Percentiles rank a stretch among this genome's conserved stretches.
phyloP scores from a whole-genome alignment of 2,113 vertebrate species.

The Cyprinodon variegatus region DNA sequence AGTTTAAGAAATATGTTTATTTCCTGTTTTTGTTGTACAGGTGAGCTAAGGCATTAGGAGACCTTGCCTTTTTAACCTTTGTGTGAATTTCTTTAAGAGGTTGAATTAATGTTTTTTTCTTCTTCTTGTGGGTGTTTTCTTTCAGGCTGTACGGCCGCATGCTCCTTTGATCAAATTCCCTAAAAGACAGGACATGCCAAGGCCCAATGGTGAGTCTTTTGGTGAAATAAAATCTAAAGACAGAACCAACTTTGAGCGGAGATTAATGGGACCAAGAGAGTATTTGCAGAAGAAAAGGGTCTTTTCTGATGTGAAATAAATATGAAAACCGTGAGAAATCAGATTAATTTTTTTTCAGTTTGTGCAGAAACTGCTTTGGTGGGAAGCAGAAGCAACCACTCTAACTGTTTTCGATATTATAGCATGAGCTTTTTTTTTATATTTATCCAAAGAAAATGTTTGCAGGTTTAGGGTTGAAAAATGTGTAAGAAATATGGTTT shows the following conservation, averaged over 20 bases:
- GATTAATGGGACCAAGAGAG: background rate
- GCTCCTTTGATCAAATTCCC: constrained; percentile 83
- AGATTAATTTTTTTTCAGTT: background rate
- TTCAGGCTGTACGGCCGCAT: constrained; percentile 79
- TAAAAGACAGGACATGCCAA: constrained; percentile 58
- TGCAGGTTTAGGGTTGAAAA: no score
- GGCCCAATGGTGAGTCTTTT: constrained; percentile 74
- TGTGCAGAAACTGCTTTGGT: background rate
- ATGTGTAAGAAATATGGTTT: no score
- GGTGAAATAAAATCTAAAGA: background rate
- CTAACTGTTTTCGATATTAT: background rate
- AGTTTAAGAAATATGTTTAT: no score
- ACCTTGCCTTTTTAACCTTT: background rate
- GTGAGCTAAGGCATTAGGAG: background rate
- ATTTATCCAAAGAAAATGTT: background rate
- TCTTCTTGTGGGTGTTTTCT: constrained; percentile 4
- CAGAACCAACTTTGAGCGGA: background rate
- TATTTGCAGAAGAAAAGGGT: background rate
- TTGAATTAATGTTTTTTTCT: background rate
- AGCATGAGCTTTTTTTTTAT: background rate
- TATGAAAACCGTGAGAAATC: no score
- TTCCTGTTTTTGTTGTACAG: no score
- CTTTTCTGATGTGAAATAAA: background rate
- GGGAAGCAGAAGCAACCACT: background rate
- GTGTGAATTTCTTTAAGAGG: background rate